These are phyloP conservation scores for Onthophagus sagittarius DNA, from an alignment of 2,888 invertebrate species.

Conservation along the genomic window DNA sequence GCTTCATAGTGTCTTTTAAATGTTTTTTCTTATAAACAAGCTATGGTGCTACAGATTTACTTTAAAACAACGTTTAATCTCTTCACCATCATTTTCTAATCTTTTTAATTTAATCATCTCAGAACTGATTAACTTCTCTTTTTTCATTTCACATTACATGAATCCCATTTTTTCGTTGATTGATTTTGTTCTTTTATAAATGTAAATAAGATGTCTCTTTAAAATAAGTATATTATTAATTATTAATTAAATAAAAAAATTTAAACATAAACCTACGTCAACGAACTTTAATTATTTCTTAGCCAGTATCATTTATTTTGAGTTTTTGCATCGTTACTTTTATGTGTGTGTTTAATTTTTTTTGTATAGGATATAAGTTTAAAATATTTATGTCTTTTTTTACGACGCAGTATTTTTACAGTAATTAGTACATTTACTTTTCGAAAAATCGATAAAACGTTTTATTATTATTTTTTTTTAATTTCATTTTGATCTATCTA, in stretches of 20 bases:
- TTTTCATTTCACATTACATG: background rate
- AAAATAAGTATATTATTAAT: slow-evolving; percentile 15
- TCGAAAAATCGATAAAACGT: background rate
- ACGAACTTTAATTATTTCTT: background rate
- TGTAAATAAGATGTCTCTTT: slow-evolving; percentile 5
- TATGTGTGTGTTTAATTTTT: slow-evolving; percentile 25
- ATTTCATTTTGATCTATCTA: background rate
- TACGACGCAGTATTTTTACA: slow-evolving; percentile 42
- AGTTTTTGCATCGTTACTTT: background rate
- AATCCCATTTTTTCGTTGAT: background rate
- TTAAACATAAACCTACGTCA: background rate
- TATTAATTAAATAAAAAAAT: slow-evolving; percentile 22
- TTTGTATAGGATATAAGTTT: slow-evolving; percentile 15
- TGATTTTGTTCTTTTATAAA: background rate
- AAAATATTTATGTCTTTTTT: slow-evolving; percentile 31
- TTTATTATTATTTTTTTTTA: background rate
- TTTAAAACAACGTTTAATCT: slow-evolving; percentile 11
- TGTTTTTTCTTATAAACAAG: slow-evolving; percentile 29
- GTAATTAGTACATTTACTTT: slow-evolving; percentile 15
- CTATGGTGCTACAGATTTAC: slow-evolving; percentile 48
- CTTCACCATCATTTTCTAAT: background rate
- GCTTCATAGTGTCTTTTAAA: slow-evolving; percentile 42
- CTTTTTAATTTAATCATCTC: background rate
- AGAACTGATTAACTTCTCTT: background rate
- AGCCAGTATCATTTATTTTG: background rate